phyloP scores from a whole-genome alignment of 2,888 invertebrate species.

The Aphidoletes aphidimyza region DNA sequence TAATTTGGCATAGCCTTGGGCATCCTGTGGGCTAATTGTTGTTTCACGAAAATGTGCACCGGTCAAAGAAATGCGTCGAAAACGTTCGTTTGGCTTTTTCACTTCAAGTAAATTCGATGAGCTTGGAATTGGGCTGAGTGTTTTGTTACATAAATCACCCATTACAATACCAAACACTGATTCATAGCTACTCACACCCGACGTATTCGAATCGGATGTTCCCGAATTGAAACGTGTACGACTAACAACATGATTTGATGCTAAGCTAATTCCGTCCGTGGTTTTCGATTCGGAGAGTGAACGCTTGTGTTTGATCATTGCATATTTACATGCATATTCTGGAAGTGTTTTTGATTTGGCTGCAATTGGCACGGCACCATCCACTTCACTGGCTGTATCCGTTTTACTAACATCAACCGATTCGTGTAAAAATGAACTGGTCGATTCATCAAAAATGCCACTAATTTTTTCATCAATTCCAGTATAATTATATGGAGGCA shows the following conservation, averaged over 20 bases:
- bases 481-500: slow-evolving; percentile 65
- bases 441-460: slow-evolving; percentile 64
- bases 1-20: slow-evolving; percentile 80
- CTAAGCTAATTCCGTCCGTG: slow-evolving; percentile 68
- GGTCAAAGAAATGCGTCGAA: slow-evolving; percentile 62
- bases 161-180: slow-evolving; percentile 70
- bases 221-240: slow-evolving; percentile 71
- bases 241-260: slow-evolving; percentile 62
- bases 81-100: slow-evolving; percentile 61
- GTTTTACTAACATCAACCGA: slow-evolving; percentile 62
- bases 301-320: slow-evolving; percentile 70
- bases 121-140: slow-evolving; percentile 89
- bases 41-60: slow-evolving; percentile 62
- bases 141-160: slow-evolving; percentile 71
- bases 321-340: slow-evolving; percentile 61
- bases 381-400: slow-evolving; percentile 59
- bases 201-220: slow-evolving; percentile 80
- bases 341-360: slow-evolving; percentile 69
- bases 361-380: slow-evolving; percentile 54
- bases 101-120: slow-evolving; percentile 76
- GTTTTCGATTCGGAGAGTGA: slow-evolving; percentile 78
- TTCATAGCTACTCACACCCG: slow-evolving; percentile 85
- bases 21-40: slow-evolving; percentile 77
- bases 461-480: slow-evolving; percentile 65
- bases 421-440: slow-evolving; percentile 62